These are phyloP conservation scores for Drosophila kepulauana DNA, from an alignment of 1,140 invertebrate genomes.

Conservation along the genomic window DNA sequence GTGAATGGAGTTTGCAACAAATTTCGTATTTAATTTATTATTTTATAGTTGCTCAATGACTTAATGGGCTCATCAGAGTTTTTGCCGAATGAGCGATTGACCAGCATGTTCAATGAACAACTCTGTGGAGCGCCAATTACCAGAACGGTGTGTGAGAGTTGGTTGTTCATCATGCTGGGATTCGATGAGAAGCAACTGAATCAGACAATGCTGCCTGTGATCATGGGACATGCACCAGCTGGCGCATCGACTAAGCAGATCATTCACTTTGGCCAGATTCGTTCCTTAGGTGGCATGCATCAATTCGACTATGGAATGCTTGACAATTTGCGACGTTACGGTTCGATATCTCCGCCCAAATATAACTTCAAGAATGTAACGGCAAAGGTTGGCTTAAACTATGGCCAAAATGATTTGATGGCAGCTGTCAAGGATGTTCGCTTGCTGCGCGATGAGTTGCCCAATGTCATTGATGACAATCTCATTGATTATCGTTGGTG, in stretches of 20 bases:
- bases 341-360: background rate
- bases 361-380: constrained; percentile 2
- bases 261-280: background rate
- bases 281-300: background rate
- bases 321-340: background rate
- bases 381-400: constrained; percentile 5
- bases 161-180: constrained; percentile 2
- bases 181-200: constrained; percentile 10
- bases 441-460: background rate
- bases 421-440: background rate
- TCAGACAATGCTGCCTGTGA: constrained; percentile 8
- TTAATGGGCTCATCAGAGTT: background rate
- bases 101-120: background rate
- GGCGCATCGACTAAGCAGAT: background rate
- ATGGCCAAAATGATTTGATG: constrained; percentile 19
- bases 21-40: background rate
- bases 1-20: background rate
- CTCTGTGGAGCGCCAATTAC: background rate
- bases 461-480: constrained; percentile 58
- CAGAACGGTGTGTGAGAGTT: background rate
- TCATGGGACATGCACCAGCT: constrained; percentile 1
- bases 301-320: constrained; percentile 6
- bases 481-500: constrained; percentile 85
- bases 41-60: background rate
- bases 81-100: background rate